Conservation (phyloP, 2,888 invertebrate species). For the Patella depressa region DNA sequence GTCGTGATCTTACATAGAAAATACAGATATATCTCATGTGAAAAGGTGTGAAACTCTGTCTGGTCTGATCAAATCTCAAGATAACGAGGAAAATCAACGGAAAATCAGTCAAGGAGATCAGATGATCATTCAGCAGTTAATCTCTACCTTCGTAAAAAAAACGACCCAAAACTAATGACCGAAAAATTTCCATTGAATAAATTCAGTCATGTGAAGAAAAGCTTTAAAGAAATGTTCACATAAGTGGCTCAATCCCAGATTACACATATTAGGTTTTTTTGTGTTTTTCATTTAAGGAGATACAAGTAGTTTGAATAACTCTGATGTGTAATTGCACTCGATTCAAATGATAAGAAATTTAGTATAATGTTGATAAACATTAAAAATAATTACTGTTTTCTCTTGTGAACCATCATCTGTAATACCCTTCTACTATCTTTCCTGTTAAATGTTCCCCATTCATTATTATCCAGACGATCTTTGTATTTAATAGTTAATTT, state of each 20-base stretch:
- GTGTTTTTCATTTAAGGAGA: background rate
- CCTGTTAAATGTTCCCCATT: no score
- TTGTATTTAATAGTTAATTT: no score
- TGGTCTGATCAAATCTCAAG: background rate
- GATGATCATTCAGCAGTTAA: slow-evolving; percentile 2
- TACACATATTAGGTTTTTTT: slow-evolving; percentile 1
- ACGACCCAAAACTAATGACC: background rate
- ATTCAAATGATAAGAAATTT: no score
- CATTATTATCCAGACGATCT: no score
- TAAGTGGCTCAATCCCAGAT: slow-evolving; percentile 5
- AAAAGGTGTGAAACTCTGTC: slow-evolving; percentile 5
- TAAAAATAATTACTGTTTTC: no score
- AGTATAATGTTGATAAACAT: no score
- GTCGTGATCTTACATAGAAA: no score
- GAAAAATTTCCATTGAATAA: slow-evolving; percentile 7
- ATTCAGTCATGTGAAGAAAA: background rate
- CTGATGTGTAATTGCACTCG: no score
- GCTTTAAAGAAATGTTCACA: slow-evolving; percentile 3
- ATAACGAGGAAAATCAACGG: background rate
- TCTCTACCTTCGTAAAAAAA: background rate
- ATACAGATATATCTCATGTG: no score
- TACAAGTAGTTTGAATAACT: no score
- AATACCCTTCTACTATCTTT: no score
- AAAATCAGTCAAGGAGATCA: slow-evolving; percentile 7
- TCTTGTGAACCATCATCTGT: no score